A percentile compares a stretch with the other conserved stretches of the same genome.
phyloP scores from a whole-genome alignment of 2,797 vertebrate genomes.

The Enteromius unitaeniatus region DNA sequence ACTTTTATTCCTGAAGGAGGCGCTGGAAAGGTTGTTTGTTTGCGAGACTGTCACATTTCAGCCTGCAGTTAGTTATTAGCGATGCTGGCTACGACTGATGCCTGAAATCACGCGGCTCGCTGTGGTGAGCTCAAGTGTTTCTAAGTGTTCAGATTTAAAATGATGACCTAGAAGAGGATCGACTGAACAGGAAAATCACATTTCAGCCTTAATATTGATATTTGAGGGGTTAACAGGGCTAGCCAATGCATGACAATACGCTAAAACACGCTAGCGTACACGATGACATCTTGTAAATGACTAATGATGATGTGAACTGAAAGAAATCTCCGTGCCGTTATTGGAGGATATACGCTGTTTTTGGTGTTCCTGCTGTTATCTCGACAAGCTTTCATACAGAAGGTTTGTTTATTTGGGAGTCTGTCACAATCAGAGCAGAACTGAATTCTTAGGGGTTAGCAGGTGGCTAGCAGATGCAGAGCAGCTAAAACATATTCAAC shows the following conservation, averaged over 20 bases:
- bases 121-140: not conserved
- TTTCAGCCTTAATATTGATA: not conserved
- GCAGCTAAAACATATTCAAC: not conserved
- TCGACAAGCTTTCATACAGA: not conserved
- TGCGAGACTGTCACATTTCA: not conserved
- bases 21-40: constrained; percentile 12
- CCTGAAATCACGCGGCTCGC: not conserved
- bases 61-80: constrained; percentile 1
- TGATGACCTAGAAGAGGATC: not conserved
- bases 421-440: too few relatives aligned
- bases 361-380: not conserved
- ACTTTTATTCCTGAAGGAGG: not conserved
- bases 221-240: not conserved
- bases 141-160: not conserved
- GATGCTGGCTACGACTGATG: not conserved
- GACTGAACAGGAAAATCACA: not conserved
- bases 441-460: too few relatives aligned
- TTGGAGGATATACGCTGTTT: not conserved
- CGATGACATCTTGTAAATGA: too few relatives aligned
- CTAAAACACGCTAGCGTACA: not conserved
- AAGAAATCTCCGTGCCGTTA: not conserved
- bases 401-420: not conserved
- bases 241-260: not conserved
- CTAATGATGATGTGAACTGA: not conserved
- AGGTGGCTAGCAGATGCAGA: not conserved